phyloP scores from a whole-genome alignment of 2,113 vertebrate species.

The Ahaetulla prasina region DNA sequence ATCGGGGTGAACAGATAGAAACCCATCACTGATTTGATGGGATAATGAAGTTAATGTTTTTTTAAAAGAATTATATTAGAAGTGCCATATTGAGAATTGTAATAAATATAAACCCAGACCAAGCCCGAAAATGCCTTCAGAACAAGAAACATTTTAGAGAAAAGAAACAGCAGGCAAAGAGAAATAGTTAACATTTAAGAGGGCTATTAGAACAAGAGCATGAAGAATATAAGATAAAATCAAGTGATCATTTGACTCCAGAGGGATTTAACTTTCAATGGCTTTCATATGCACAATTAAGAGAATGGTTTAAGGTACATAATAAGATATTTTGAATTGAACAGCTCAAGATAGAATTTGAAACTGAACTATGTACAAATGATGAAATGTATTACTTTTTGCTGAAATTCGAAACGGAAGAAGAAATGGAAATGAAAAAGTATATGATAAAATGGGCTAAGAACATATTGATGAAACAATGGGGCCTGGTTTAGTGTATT shows the following conservation, averaged over 20 bases:
- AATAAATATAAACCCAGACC: not conserved
- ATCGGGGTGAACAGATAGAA: too few relatives aligned
- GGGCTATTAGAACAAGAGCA: not conserved
- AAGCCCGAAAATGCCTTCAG: not conserved
- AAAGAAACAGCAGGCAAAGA: not conserved
- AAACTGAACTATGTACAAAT: too few relatives aligned
- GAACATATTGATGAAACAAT: too few relatives aligned
- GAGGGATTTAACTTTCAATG: not conserved
- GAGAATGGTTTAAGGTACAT: not conserved
- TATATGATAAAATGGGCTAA: too few relatives aligned
- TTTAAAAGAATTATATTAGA: not conserved
- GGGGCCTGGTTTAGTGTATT: too few relatives aligned
- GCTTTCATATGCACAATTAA: not conserved
- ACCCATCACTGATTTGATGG: too few relatives aligned
- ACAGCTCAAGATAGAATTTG: not conserved
- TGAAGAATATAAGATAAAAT: not conserved
- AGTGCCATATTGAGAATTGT: not conserved
- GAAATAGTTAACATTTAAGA: not conserved
- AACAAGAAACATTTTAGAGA: not conserved
- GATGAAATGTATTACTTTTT: too few relatives aligned
- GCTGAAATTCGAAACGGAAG: too few relatives aligned
- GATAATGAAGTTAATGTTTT: not conserved
- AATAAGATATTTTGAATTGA: not conserved
- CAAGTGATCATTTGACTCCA: not conserved
- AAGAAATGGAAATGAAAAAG: too few relatives aligned